phyloP scores from a whole-genome alignment of 1,140 invertebrate genomes.

The Neodiprion pinetum region DNA sequence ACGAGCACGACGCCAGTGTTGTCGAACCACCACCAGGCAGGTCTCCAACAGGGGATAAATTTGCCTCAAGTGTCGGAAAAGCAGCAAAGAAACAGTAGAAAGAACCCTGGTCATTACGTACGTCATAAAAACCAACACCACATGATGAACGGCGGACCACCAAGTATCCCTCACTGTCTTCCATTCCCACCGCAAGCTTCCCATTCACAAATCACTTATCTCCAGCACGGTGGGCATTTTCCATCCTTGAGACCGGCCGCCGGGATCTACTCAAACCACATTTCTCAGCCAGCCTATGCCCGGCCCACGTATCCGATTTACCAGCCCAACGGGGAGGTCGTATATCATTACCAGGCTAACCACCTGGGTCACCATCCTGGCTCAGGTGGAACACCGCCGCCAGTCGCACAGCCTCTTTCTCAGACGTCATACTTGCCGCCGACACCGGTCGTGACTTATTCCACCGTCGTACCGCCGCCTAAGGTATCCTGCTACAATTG shows the following conservation, averaged over 20 bases:
- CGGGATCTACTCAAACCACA: conserved; percentile 59
- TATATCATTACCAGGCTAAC: conserved; percentile 60
- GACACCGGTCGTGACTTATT: conserved; percentile 56
- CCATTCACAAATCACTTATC: conserved; percentile 54
- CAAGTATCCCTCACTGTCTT: conserved; percentile 47
- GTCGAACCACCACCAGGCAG: conserved; percentile 32
- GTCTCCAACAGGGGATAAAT: too few relatives aligned
- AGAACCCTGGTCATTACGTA: conserved; percentile 49
- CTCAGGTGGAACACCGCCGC: conserved; percentile 52
- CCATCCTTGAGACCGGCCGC: conserved; percentile 52
- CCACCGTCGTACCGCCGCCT: conserved; percentile 57
- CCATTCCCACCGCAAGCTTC: conserved; percentile 49
- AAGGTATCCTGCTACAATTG: conserved; percentile 73
- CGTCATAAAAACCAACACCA: conserved; percentile 52
- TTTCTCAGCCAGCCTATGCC: conserved; percentile 53
- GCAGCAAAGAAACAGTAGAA: conserved; percentile 39
- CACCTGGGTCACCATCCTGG: conserved; percentile 52
- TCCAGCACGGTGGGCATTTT: conserved; percentile 56
- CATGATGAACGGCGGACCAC: conserved; percentile 51
- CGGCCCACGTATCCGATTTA: conserved; percentile 58
- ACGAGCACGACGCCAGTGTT: conserved; percentile 34
- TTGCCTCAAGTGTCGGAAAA: conserved; percentile 36
- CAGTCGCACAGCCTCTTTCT: conserved; percentile 51
- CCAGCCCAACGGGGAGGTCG: conserved; percentile 61
- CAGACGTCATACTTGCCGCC: conserved; percentile 60